Percentiles rank a stretch among this genome's conserved stretches.
phyloP scores from a whole-genome alignment of 2,113 vertebrate species.

The Oxygymnocypris stewartii region DNA sequence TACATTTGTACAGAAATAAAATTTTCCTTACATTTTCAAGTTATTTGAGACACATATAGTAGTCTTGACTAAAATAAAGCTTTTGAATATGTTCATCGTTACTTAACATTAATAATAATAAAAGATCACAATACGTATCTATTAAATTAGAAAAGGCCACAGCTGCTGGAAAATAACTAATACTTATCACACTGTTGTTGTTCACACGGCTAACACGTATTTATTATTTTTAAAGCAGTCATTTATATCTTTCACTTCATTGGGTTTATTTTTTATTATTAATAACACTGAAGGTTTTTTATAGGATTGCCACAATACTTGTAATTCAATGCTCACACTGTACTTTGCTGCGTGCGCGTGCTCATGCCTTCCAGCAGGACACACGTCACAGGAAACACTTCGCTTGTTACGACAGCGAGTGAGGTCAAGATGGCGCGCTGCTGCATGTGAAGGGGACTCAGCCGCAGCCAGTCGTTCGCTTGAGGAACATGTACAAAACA shows the following conservation, averaged over 20 bases:
- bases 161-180: not conserved
- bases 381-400: slow-evolving; percentile 3
- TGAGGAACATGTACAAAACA: slow-evolving; percentile 73
- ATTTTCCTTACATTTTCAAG: too few species aligned
- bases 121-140: not conserved
- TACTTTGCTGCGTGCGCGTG: not conserved
- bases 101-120: not conserved
- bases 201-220: not conserved
- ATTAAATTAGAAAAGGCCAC: not conserved
- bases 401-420: not conserved
- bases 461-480: slow-evolving; percentile 52
- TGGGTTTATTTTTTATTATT: not conserved
- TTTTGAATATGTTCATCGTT: too few species aligned
- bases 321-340: not conserved
- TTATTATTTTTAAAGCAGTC: not conserved
- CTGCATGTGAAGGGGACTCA: slow-evolving; percentile 69
- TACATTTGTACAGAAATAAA: too few species aligned
- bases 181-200: not conserved
- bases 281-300: not conserved
- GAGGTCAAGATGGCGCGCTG: slow-evolving; percentile 72
- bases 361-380: not conserved
- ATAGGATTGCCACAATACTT: not conserved
- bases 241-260: not conserved
- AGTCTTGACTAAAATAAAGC: too few species aligned
- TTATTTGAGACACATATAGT: too few species aligned